Evolutionary conservation across 2,888 invertebrate genomes (phyloP), one percentile per base, ranked within the genome.

Genomic region (Hesperia comma): DNA sequence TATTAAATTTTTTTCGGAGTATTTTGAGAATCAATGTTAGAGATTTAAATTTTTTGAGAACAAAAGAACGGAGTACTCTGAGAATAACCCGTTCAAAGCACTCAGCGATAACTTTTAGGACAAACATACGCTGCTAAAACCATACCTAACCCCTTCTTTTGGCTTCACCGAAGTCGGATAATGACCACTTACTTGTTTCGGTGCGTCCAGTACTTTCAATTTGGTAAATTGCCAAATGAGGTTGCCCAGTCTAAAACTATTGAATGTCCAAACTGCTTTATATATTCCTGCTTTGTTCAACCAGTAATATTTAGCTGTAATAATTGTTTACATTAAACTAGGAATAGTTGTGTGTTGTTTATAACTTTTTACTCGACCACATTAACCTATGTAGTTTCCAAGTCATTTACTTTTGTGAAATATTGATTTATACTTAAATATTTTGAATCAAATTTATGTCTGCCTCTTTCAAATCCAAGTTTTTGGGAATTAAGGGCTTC

Each of bases 141-240:
- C 26, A 26, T 26, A n/a, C n/a, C n/a, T n/a, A 26, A 26, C 5
- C 26, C 26, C 5, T 26, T 5, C 26, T 26, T 26, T 26, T 26
- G 26, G 26, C 26, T 26, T 26, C 5, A 26, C 26, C 26, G 26
- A 26, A 26, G 10, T 41, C 41, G 41, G 4, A 14, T 43, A 57
- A 8, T 26, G 53, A 64, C 64, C 58, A 64, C 64, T 64, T 51
- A 21, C 21, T 53, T 60, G 54, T 60, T 19, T 43, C 51, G 54
- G 33, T 43, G 17, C 53, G 33, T 43, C 41, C 60, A 37, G 37
- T 63, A 21, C 49, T 57, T 64, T 64, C 64, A 66, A 66, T 66
- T 66, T 66, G 64, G 64, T 58, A n/a, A 60, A 60, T 41, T 66
- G 64, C 64, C 64, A 66, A 66, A 66, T 64, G 64, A 66, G 60